Evolutionary conservation across 2,888 invertebrate genomes (phyloP), one percentile per base, ranked within the genome.

Genomic region (Drosophila ustulata): DNA sequence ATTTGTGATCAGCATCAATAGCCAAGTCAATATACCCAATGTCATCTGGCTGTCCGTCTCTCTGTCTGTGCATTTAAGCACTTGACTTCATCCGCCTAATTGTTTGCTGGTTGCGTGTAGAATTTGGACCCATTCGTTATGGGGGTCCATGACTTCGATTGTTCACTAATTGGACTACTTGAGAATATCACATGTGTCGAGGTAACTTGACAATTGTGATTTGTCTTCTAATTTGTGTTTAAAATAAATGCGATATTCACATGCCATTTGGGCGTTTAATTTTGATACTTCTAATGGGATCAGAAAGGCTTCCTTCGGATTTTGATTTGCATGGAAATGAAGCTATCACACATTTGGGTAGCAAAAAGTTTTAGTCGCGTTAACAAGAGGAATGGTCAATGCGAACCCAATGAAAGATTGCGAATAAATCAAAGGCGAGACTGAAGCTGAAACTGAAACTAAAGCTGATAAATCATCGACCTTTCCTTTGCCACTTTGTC

Each of bases 401-500:
- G n/a, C 37, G 5, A n/a, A n/a, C 37, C 37, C 37, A 37, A n/a
- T n/a, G 37, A 37, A 37, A 37, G 37, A n/a, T 37, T 5, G 37
- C 37, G 37, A 37, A 37, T 37, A 37, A 37, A 37, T 37, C 37
- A 37, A 37, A 37, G 37, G 37, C 37, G 37, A 37, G 37, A n/a
- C 49, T 18, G 8, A 52, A 39, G 46, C 51, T 32, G 32, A 37
- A 37, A 11, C 37, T n/a, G 5, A 37, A 34, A 37, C 34, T 37
- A n/a, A 37, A n/a, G 5, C 37, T 37, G 37, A 37, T 37, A 37
- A 80, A 68, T 80, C 77, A 80, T 69, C 52, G 47, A 62, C 67
- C 80, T 71, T 67, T 75, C 57, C 66, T 72, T 69, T 65, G 39
- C 55, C 62, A 49, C 45, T 45, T 66, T 75, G 71, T 75, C 32